Percentiles rank a stretch among this genome's conserved stretches.
These are phyloP conservation scores for Lota lota DNA, from an alignment of 2,113 vertebrate genomes.

Conservation along the genomic window DNA sequence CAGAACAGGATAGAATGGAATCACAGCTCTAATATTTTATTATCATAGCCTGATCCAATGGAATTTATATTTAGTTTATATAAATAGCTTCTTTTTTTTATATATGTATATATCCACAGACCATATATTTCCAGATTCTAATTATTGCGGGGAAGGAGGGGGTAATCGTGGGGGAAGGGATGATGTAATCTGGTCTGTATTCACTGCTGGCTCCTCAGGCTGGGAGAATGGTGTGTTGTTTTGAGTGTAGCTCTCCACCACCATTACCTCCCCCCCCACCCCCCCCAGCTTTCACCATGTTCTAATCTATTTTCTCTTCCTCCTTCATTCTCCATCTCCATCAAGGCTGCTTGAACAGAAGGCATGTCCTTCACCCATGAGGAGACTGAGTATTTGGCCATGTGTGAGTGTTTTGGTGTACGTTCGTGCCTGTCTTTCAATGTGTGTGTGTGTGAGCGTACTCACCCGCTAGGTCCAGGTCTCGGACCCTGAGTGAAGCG, in stretches of 20 bases:
- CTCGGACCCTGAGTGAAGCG: slow-evolving; percentile 96
- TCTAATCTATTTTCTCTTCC: slow-evolving; percentile 1
- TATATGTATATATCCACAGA: neutral
- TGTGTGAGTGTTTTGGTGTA: neutral
- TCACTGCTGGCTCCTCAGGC: neutral
- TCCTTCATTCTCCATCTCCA: slow-evolving; percentile 10
- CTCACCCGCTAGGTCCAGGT: slow-evolving; percentile 97
- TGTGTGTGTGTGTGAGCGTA: slow-evolving; percentile 17
- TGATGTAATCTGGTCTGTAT: neutral
- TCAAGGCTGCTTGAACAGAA: neutral
- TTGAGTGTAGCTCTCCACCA: neutral
- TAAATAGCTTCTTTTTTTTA: too few species aligned
- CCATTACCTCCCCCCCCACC: neutral
- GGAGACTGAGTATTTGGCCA: neutral
- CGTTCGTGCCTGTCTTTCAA: neutral
- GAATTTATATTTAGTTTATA: too few species aligned
- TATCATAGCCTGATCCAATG: too few species aligned
- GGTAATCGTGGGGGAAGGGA: too few species aligned
- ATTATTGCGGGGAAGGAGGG: neutral
- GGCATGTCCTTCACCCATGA: slow-evolving; percentile 9
- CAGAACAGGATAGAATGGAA: neutral
- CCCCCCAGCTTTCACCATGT: neutral
- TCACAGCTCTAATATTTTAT: neutral
- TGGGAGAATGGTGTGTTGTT: neutral
- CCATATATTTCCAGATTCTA: neutral